Evolutionary conservation across 1,140 invertebrate species (phyloP).

Genomic region (Cheumatopsyche charites): DNA sequence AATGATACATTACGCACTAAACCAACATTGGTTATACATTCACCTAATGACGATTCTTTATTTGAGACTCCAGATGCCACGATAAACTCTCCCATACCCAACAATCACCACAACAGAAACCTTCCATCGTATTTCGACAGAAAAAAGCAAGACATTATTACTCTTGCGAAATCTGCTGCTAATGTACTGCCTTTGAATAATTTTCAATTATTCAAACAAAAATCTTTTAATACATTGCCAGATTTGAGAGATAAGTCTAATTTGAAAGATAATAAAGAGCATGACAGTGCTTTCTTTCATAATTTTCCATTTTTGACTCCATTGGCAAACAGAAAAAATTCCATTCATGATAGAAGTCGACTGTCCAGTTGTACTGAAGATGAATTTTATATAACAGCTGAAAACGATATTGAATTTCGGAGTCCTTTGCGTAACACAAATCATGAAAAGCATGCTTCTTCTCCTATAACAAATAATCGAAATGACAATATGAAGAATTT

Average conservation of each 20-base stretch:
- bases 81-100: conserved; percentile 39
- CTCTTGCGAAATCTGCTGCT: conserved; percentile 52
- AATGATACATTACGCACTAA: conserved; percentile 53
- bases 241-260: conserved; percentile 53
- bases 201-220: conserved; percentile 61
- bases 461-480: not conserved
- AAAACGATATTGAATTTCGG: conserved; percentile 51
- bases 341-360: conserved; percentile 51
- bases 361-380: conserved; percentile 58
- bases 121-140: conserved; percentile 59
- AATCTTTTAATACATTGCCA: conserved; percentile 59
- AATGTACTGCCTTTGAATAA: conserved; percentile 56
- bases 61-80: conserved; percentile 56
- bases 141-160: conserved; percentile 53
- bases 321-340: conserved; percentile 60
- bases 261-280: conserved; percentile 48
- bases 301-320: conserved; percentile 62
- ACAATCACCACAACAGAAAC: conserved; percentile 46
- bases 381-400: conserved; percentile 58
- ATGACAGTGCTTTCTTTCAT: conserved; percentile 55
- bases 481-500: conserved; percentile 1
- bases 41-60: conserved; percentile 51
- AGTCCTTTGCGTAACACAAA: conserved; percentile 19
- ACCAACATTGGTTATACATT: conserved; percentile 37
- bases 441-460: not conserved